Evolutionary conservation across 2,113 vertebrate genomes (phyloP).

Genomic region (Ictalurus punctatus): DNA sequence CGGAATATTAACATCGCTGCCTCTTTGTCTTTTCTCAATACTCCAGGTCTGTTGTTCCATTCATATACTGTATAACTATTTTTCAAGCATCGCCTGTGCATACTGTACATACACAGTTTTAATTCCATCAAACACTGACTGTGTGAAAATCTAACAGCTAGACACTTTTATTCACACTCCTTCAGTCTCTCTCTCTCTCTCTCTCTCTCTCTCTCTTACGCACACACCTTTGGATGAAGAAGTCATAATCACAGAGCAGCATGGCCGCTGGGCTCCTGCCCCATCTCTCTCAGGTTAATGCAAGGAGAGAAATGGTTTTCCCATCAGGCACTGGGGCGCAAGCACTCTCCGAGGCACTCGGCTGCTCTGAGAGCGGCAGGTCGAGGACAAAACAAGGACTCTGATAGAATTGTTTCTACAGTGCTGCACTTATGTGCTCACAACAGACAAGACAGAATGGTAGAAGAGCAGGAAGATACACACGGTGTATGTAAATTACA

Average conservation of each 20-base stretch:
- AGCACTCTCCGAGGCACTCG: conserved; percentile 32
- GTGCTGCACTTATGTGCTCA: conserved; percentile 7
- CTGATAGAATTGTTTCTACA: conserved; percentile 21
- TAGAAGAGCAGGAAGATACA: background rate
- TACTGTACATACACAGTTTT: conserved; percentile 5
- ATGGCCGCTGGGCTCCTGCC: conserved; percentile 16
- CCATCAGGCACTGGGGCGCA: conserved; percentile 39
- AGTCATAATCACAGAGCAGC: conserved; percentile 42
- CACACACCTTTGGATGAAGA: conserved; percentile 25
- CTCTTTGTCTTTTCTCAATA: conserved; percentile 25
- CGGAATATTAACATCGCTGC: conserved; percentile 17
- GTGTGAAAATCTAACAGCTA: conserved; percentile 38
- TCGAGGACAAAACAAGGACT: conserved; percentile 41
- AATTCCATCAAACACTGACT: background rate
- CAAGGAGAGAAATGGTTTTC: conserved; percentile 46
- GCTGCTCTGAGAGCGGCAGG: conserved; percentile 20
- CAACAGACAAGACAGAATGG: background rate
- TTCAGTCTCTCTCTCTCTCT: background rate
- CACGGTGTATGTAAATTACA: background rate
- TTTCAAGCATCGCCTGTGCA: conserved; percentile 41
- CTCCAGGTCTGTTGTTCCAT: conserved; percentile 10
- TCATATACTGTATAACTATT: conserved; percentile 14
- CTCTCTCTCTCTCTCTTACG: background rate
- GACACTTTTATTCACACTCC: background rate
- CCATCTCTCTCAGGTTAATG: conserved; percentile 50